Conservation (phyloP, 2,797 vertebrate species). For the Ctenopoma kingsleyae region DNA sequence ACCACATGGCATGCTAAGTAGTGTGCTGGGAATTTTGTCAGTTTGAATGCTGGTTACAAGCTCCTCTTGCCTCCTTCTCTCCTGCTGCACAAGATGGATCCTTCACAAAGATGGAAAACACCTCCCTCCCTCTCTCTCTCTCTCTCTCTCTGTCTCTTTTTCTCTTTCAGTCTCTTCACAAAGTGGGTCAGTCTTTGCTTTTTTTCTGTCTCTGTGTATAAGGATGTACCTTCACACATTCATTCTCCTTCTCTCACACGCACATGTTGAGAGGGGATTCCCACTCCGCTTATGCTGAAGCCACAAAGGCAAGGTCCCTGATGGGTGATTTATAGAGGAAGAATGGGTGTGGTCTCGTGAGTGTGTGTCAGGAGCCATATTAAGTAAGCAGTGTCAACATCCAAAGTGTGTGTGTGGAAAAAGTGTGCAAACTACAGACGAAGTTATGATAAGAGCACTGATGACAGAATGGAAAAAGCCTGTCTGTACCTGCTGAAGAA, state of each 20-base stretch:
- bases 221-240: conserved; percentile 48
- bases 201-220: conserved; percentile 48
- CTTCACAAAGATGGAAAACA: conserved; percentile 72
- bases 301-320: conserved; percentile 22
- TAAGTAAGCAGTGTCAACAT: conserved; percentile 20
- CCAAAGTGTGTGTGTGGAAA: conserved; percentile 27
- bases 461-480: conserved; percentile 12
- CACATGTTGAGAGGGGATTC: conserved; percentile 71
- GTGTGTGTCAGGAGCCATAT: conserved; percentile 28
- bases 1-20: conserved; percentile 9
- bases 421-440: conserved; percentile 1
- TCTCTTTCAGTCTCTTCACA: conserved; percentile 22
- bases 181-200: conserved; percentile 68
- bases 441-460: background rate
- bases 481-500: conserved; percentile 31
- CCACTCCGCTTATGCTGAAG: conserved; percentile 33
- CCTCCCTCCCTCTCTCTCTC: conserved; percentile 39
- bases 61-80: conserved; percentile 50
- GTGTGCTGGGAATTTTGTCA: conserved; percentile 29
- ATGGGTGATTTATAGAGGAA: conserved; percentile 28
- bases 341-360: conserved; percentile 49
- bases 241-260: conserved; percentile 20
- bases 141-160: background rate
- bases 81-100: conserved; percentile 78
- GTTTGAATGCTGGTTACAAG: conserved; percentile 35